Conservation (phyloP, 2,888 invertebrate species). For the Epinotia bilunana region DNA sequence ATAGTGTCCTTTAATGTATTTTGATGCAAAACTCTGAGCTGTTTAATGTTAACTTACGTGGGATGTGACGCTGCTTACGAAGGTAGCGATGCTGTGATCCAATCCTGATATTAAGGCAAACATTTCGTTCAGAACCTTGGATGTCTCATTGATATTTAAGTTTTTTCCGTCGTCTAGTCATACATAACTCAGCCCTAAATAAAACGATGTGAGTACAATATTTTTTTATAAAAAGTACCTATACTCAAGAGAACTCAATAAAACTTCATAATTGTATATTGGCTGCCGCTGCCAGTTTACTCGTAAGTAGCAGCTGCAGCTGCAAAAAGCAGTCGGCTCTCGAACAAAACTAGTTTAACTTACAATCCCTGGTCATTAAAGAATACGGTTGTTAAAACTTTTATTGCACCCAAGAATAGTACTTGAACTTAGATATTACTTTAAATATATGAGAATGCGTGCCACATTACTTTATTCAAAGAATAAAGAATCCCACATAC, state of each 20-base stretch:
- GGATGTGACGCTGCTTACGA: too few species aligned
- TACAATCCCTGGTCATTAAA: constrained; percentile 27
- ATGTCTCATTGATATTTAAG: too few species aligned
- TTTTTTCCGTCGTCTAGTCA: too few species aligned
- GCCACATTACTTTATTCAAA: constrained; percentile 33
- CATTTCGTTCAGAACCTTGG: too few species aligned
- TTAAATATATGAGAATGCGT: neutral
- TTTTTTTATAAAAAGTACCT: neutral
- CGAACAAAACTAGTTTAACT: constrained; percentile 30
- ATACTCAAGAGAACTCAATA: neutral
- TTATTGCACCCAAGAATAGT: neutral
- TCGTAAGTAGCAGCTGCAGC: constrained; percentile 22
- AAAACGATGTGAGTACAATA: too few species aligned
- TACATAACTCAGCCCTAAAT: too few species aligned
- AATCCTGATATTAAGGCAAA: too few species aligned
- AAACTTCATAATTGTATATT: neutral
- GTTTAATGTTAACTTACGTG: too few species aligned
- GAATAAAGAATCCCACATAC: too few species aligned
- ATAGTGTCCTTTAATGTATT: too few species aligned
- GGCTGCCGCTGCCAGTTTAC: neutral
- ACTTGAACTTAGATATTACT: neutral
- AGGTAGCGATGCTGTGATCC: too few species aligned
- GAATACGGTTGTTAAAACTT: constrained; percentile 5
- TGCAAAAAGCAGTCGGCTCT: constrained; percentile 25
- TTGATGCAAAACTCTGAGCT: too few species aligned